A percentile compares a stretch with the other conserved stretches of the same genome.
Evolutionary conservation across 2,888 invertebrate species (phyloP).

Genomic region (Limnephilus auricula): DNA sequence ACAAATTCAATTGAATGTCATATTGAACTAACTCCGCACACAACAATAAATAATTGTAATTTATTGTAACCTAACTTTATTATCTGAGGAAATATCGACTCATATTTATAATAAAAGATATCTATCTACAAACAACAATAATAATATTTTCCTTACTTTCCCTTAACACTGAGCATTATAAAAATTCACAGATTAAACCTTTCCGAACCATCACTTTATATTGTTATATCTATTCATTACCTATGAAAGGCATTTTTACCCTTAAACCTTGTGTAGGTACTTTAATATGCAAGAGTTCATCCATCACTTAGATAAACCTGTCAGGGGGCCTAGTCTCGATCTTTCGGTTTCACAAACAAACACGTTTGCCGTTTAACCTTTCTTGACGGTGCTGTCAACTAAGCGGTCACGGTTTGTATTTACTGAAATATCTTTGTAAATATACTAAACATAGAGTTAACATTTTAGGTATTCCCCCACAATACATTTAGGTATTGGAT

Average conservation of each 20-base stretch:
- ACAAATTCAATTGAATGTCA: neutral
- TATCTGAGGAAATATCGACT: neutral
- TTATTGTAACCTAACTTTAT: too few relatives aligned
- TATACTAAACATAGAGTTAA: too few relatives aligned
- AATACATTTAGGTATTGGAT: too few relatives aligned
- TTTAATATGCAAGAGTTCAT: neutral
- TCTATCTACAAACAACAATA: neutral
- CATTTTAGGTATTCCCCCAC: too few relatives aligned
- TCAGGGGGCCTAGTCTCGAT: too few relatives aligned
- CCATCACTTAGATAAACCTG: neutral
- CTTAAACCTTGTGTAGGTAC: conserved; percentile 5
- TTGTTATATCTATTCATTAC: neutral
- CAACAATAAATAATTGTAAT: neutral
- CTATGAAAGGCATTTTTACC: conserved; percentile 44
- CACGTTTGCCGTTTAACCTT: too few relatives aligned
- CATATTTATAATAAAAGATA: neutral
- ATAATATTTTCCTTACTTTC: neutral
- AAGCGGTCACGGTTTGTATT: too few relatives aligned
- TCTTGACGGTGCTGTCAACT: too few relatives aligned
- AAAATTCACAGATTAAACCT: neutral
- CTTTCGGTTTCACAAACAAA: too few relatives aligned
- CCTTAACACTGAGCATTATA: neutral
- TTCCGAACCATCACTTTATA: neutral
- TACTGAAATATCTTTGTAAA: too few relatives aligned
- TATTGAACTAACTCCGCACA: neutral